Evolutionary conservation across 2,113 vertebrate genomes (phyloP), one percentile per base, ranked within the genome.

Genomic region (Tragelaphus scriptus): DNA sequence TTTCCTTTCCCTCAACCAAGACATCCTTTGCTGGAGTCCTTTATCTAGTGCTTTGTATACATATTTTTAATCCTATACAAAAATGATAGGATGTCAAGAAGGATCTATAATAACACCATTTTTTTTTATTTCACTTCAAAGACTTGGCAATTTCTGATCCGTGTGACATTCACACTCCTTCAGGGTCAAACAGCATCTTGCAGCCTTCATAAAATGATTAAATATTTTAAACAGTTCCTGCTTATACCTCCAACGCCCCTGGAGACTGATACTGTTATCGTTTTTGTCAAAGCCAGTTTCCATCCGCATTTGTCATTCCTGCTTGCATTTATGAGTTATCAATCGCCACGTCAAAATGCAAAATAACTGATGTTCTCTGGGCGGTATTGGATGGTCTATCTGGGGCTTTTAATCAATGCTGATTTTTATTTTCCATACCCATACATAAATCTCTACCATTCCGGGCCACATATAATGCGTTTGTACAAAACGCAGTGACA

Each of bases 261-360:
- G 98, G 99, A 99, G 99, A 99, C 99, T 99, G 99, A 99, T 99
- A 99, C 99, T 99, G 99, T 99, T 99, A 99, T 99, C 99, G 99
- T 99, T 99, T 99, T 99, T 99, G 99, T 99, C 99, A 99, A 99
- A 99, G 99, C 99, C 99, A 99, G 99, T 99, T 99, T 99, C 99
- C 99, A 99, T 99, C 99, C 98, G 99, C 99, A 99, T 99, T 99
- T 99, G 99, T 99, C 99, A 99, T 99, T 99, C 99, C 98, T 98
- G 99, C 99, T 99, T 99, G 99, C 99, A 99, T 99, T 99, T 99
- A 99, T 99, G 99, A 99, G 99, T 99, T 99, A 99, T 99, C 99
- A 99, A 99, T 99, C 99, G 99, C 99, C 98, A 99, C 99, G 99
- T 99, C 99, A 99, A 99, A 99, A 99, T 99, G 99, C 99, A 99